These are phyloP conservation scores for Metacarcinus magister DNA, from an alignment of 2,888 invertebrate genomes.

Conservation along the genomic window DNA sequence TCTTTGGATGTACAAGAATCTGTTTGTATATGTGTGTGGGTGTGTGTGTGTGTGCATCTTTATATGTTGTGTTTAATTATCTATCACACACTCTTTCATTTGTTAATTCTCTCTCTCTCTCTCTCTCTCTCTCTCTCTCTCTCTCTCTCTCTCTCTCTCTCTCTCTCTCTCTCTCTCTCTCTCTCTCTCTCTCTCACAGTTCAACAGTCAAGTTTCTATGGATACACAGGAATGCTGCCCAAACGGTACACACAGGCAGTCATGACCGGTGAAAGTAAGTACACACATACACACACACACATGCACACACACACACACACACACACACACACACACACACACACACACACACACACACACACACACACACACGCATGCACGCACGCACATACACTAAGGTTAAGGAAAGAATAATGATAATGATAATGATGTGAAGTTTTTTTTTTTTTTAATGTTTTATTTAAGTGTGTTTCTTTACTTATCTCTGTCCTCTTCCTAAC, in stretches of 20 bases:
- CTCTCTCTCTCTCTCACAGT: conserved; percentile 85
- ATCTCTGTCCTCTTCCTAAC: not conserved
- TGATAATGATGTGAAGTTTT: not conserved
- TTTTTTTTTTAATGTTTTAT: not conserved
- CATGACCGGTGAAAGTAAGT: conserved; percentile 96
- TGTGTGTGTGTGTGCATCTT: not conserved
- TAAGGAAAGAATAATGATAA: no score
- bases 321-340: not conserved
- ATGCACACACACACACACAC: conserved; percentile 4
- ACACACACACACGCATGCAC: not conserved
- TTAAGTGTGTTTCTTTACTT: not conserved
- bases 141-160: conserved; percentile 61
- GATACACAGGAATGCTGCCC: conserved; percentile 96
- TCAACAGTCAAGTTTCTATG: conserved; percentile 97
- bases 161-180: not conserved
- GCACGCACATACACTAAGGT: not conserved
- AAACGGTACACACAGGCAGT: conserved; percentile 96
- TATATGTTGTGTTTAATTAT: not conserved
- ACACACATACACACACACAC: conserved; percentile 59
- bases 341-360: not conserved
- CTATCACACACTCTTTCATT: not conserved
- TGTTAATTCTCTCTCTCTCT: not conserved
- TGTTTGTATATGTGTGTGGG: not conserved
- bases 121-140: conserved; percentile 50
- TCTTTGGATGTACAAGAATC: no score